Conservation (phyloP, 2,888 invertebrate species). For the Volucella inanis region DNA sequence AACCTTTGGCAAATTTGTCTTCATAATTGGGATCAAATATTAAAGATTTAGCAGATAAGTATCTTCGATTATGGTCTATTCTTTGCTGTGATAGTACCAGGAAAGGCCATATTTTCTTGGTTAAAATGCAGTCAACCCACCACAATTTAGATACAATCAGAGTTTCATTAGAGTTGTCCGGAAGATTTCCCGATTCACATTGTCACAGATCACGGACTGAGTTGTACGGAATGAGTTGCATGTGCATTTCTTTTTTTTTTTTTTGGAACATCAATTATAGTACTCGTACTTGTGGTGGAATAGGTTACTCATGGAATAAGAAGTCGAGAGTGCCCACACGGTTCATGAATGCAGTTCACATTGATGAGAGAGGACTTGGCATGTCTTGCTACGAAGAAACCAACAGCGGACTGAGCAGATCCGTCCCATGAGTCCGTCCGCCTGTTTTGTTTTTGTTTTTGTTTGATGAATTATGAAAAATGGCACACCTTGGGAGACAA, state of each 20-base stretch:
- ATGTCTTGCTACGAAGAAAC: slow-evolving; percentile 30
- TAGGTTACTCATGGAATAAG: slow-evolving; percentile 13
- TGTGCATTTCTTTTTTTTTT: slow-evolving; percentile 11
- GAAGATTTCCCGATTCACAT: slow-evolving; percentile 68
- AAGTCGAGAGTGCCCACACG: slow-evolving; percentile 67
- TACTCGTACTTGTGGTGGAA: neutral
- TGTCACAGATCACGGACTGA: slow-evolving; percentile 68
- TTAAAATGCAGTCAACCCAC: slow-evolving; percentile 53
- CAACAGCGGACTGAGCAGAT: slow-evolving; percentile 61
- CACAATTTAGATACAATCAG: slow-evolving; percentile 58
- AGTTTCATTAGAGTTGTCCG: slow-evolving; percentile 63
- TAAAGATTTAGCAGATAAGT: slow-evolving; percentile 48
- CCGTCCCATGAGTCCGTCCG: slow-evolving; percentile 43
- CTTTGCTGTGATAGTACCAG: slow-evolving; percentile 42
- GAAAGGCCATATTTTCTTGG: slow-evolving; percentile 50
- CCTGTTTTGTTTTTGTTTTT: slow-evolving; percentile 70
- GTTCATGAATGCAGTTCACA: slow-evolving; percentile 64
- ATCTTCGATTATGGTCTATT: slow-evolving; percentile 71
- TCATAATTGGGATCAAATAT: slow-evolving; percentile 58
- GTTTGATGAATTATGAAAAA: slow-evolving; percentile 75
- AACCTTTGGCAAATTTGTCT: slow-evolving; percentile 48
- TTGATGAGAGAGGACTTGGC: slow-evolving; percentile 58
- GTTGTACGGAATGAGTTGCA: slow-evolving; percentile 19
- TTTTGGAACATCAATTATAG: slow-evolving; percentile 63
- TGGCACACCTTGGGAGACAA: slow-evolving; percentile 74